Evolutionary conservation across 2,888 invertebrate species (phyloP).

Genomic region (Erebia aethiops): DNA sequence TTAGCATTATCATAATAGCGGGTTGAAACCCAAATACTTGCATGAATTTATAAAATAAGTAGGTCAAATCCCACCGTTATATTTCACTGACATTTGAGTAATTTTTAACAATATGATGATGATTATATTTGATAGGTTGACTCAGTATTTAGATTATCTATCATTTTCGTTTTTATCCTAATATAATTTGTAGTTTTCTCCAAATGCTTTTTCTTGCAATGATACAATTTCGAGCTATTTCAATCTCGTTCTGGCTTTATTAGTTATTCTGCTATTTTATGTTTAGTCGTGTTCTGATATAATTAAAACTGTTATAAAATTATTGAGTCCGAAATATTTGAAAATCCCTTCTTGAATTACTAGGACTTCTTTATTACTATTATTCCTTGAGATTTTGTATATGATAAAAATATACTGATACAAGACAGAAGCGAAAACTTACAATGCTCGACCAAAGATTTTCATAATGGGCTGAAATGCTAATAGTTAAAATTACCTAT

Average conservation of each 20-base stretch:
- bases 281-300: background rate
- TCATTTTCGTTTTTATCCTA: no score
- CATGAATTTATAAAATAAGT: constrained; percentile 34
- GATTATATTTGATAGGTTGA: no score
- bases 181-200: no score
- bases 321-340: background rate
- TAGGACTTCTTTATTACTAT: background rate
- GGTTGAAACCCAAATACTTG: constrained; percentile 32
- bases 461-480: background rate
- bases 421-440: background rate
- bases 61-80: constrained; percentile 30
- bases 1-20: constrained; percentile 36
- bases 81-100: background rate
- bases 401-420: background rate
- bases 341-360: background rate
- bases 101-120: constrained; percentile 3
- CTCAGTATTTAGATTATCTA: no score
- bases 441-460: background rate
- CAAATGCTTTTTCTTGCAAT: no score
- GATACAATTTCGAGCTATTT: no score
- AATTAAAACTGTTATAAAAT: background rate
- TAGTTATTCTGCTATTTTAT: background rate
- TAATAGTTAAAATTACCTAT: constrained; percentile 17
- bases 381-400: background rate
- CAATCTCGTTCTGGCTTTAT: no score